Base-by-base conservation (phyloP, 2,797 vertebrate species). In the Pipistrellus pygmaeus region DNA sequence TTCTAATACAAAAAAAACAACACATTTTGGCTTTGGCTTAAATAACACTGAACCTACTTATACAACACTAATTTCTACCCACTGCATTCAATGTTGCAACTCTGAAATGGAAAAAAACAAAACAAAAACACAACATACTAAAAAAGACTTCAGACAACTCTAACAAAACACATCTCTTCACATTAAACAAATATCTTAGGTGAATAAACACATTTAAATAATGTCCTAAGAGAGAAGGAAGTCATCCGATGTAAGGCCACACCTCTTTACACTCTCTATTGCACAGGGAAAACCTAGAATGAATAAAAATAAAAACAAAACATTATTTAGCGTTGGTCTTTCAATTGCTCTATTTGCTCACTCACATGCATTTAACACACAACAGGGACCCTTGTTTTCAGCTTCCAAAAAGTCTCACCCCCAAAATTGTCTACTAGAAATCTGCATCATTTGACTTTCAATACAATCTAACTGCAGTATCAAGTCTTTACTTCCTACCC, bases 131-230 rank as follows among this genome's bases (percentile, higher is more conserved):
- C 25, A 62, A 80, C 9, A 78, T 30, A 2, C 27, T 66, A 35
- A 44, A n/a, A 81, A 90, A 83, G 44, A 90, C n/a, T 73, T 6
- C 55, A 51, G 15, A 78, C 23, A 66, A 83, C 38, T 72, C 25
- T 85, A 93, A 80, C 72, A 93, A 51, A 91, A 84, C 53, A 48
- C 76, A 85, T 69, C 44, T 71, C 11, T 83, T 35, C 81, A 81
- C 62, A 62, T 55, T 51, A 55, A 90, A 78, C 21, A 91, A 90
- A 1, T 68, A 77, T 17, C 64, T 69, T 62, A 48, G 57, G 30
- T 93, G 51, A 90, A 25, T 66, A 76, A 94, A 83, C 60, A 92
- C 32, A 75, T 68, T 69, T 94, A 92, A 92, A 85, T 71, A 80
- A 87, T 38, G 18, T 35, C 27, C 9, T 88, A 75, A n/a, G 60